Conservation (phyloP, 2,113 vertebrate genomes). For the Indicator maculatus region DNA sequence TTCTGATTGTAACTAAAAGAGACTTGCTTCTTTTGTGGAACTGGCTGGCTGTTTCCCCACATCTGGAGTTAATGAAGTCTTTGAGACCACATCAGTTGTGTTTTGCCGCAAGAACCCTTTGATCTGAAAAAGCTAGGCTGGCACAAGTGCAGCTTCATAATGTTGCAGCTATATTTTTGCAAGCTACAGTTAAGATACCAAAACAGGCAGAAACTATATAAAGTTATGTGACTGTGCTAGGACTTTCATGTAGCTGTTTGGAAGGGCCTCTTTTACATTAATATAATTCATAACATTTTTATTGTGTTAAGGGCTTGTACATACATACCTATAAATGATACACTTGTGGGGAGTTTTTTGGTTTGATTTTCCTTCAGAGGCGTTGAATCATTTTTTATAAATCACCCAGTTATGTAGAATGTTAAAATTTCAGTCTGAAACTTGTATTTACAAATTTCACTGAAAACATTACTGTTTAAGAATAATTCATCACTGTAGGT, state of each 20-base stretch:
- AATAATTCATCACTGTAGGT: background rate
- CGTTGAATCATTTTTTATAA: conserved; percentile 25
- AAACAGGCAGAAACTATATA: conserved; percentile 64
- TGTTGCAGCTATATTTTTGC: conserved; percentile 76
- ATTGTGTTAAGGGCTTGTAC: conserved; percentile 52
- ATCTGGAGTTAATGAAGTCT: conserved; percentile 94
- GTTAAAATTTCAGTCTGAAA: background rate
- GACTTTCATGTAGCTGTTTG: conserved; percentile 59
- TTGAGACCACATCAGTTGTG: conserved; percentile 91
- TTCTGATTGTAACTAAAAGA: conserved; percentile 80
- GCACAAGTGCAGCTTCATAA: conserved; percentile 83
- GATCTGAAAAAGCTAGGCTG: conserved; percentile 85
- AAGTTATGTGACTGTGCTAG: conserved; percentile 57
- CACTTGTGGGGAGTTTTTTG: background rate
- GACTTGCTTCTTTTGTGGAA: conserved; percentile 80
- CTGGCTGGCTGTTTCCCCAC: conserved; percentile 79
- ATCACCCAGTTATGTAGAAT: background rate
- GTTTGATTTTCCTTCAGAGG: conserved; percentile 19
- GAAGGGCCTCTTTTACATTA: conserved; percentile 27
- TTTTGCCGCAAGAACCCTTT: conserved; percentile 86
- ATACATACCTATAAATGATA: conserved; percentile 31
- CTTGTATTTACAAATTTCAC: background rate
- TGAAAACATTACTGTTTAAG: background rate
- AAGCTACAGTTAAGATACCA: conserved; percentile 73
- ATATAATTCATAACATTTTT: conserved; percentile 63